A percentile compares a stretch with the other conserved stretches of the same genome.
Conservation (phyloP, 1,140 invertebrate genomes). For the Venturia canescens region DNA sequence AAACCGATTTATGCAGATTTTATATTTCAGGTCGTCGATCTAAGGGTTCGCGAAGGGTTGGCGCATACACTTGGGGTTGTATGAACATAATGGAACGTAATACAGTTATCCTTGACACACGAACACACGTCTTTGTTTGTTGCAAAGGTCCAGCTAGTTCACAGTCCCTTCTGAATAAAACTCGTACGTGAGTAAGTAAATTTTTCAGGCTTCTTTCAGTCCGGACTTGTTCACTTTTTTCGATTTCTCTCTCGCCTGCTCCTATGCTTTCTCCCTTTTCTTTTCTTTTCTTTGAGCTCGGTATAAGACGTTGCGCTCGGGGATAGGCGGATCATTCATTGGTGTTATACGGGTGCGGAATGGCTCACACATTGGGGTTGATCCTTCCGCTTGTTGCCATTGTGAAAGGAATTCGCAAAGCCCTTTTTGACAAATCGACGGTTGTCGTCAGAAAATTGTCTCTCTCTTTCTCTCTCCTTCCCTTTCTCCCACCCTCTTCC, state of each 20-base stretch:
- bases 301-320: conserved; percentile 49
- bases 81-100: conserved; percentile 60
- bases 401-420: conserved; percentile 69
- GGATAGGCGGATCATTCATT: conserved; percentile 68
- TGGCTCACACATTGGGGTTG: conserved; percentile 61
- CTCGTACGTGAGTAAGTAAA: conserved; percentile 69
- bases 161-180: conserved; percentile 23
- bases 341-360: conserved; percentile 66
- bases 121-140: conserved; percentile 43
- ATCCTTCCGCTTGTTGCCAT: conserved; percentile 74
- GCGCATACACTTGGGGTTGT: not conserved
- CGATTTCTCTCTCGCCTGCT: not conserved
- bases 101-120: conserved; percentile 63
- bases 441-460: conserved; percentile 67
- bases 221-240: too few relatives aligned
- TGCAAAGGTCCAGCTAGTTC: conserved; percentile 57
- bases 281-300: conserved; percentile 37
- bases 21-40: conserved; percentile 31
- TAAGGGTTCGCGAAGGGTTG: not conserved
- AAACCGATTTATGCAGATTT: conserved; percentile 40
- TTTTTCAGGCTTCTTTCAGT: conserved; percentile 68
- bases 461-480: conserved; percentile 59
- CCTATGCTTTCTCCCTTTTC: conserved; percentile 36
- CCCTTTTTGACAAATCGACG: conserved; percentile 75
- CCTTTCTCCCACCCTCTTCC: conserved; percentile 48